Percentiles rank a stretch among this genome's conserved stretches.
Conservation (phyloP, 2,888 invertebrate species). For the Heliothis peltigera region DNA sequence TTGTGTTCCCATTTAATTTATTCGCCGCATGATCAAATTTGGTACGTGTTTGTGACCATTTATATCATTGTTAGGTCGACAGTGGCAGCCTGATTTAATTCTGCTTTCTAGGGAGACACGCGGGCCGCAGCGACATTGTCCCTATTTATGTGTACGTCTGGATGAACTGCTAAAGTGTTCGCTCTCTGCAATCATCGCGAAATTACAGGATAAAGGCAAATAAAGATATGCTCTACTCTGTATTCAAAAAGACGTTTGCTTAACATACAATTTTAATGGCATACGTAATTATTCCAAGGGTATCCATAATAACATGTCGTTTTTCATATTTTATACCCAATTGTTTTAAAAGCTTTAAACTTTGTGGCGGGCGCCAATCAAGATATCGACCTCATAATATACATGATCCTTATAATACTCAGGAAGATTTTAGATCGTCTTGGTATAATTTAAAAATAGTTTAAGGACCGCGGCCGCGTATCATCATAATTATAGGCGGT, state of each 20-base stretch:
- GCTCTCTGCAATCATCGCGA: slow-evolving; percentile 61
- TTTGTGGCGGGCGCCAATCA: slow-evolving; percentile 78
- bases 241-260: slow-evolving; percentile 60
- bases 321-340: slow-evolving; percentile 68
- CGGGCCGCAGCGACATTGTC: slow-evolving; percentile 63
- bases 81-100: slow-evolving; percentile 76
- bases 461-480: slow-evolving; percentile 81
- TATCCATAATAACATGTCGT: slow-evolving; percentile 60
- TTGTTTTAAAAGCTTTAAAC: slow-evolving; percentile 70
- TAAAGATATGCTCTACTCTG: slow-evolving; percentile 63
- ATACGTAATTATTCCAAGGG: slow-evolving; percentile 66
- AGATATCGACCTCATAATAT: slow-evolving; percentile 74
- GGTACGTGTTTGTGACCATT: slow-evolving; percentile 85
- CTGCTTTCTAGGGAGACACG: slow-evolving; percentile 69
- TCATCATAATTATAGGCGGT: slow-evolving; percentile 86
- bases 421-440: slow-evolving; percentile 79
- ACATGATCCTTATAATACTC: slow-evolving; percentile 77
- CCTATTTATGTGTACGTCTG: slow-evolving; percentile 62
- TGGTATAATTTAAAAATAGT: slow-evolving; percentile 86
- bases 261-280: slow-evolving; percentile 66
- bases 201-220: slow-evolving; percentile 65
- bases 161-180: slow-evolving; percentile 48
- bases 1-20: slow-evolving; percentile 89
- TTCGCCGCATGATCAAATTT: slow-evolving; percentile 88
- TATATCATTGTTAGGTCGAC: slow-evolving; percentile 77